Conservation (phyloP, 2,797 vertebrate genomes). For the Alosa sapidissima region DNA sequence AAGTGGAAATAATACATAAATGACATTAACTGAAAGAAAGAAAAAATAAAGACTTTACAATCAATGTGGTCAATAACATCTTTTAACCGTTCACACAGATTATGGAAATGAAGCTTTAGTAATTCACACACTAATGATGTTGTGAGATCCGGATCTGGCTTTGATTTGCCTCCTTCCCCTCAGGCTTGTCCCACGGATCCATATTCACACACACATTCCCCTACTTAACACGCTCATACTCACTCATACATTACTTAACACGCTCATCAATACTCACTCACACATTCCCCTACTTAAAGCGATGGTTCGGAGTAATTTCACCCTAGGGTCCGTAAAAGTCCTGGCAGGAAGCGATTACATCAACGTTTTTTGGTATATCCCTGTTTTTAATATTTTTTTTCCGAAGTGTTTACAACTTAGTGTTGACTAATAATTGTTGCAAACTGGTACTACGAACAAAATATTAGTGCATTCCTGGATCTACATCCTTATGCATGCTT, state of each 20-base stretch:
- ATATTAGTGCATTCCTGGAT: too few species aligned
- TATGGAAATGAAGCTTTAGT: background rate
- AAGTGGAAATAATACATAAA: background rate
- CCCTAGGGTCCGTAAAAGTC: too few species aligned
- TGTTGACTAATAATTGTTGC: too few species aligned
- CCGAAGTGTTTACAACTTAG: too few species aligned
- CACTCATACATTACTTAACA: background rate
- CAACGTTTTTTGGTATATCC: too few species aligned
- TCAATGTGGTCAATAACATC: background rate
- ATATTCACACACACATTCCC: background rate
- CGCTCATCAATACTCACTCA: too few species aligned
- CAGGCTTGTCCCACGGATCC: background rate
- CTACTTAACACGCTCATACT: background rate
- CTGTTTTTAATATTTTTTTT: too few species aligned
- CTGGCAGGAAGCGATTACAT: too few species aligned
- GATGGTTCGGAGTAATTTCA: too few species aligned
- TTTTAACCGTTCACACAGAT: background rate
- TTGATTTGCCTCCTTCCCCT: background rate
- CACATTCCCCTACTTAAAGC: too few species aligned
- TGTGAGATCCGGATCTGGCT: background rate
- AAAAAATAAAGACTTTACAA: background rate
- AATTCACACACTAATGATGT: background rate
- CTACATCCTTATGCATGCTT: too few species aligned
- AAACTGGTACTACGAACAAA: too few species aligned
- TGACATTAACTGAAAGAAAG: background rate